These are phyloP conservation scores for Drosophila persimilis DNA, from an alignment of 1,140 invertebrate genomes.

Conservation along the genomic window DNA sequence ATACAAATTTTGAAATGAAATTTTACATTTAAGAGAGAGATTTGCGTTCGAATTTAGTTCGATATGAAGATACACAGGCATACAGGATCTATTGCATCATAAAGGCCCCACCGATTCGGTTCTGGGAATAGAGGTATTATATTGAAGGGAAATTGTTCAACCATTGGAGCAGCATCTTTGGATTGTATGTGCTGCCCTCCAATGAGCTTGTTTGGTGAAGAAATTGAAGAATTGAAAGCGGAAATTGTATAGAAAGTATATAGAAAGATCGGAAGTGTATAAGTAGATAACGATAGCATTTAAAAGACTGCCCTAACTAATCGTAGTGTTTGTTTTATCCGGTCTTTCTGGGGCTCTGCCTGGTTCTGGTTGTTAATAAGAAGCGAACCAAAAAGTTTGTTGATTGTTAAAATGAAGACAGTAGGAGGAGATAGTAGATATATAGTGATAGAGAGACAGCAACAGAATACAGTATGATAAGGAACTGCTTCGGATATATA, in stretches of 20 bases:
- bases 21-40: constrained; percentile 9
- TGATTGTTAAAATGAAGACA: constrained; percentile 41
- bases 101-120: constrained; percentile 31
- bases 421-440: constrained; percentile 51
- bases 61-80: constrained; percentile 3
- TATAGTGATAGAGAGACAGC: constrained; percentile 52
- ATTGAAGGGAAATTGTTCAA: constrained; percentile 55
- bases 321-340: constrained; percentile 28
- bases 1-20: constrained; percentile 1
- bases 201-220: constrained; percentile 13
- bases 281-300: constrained; percentile 83
- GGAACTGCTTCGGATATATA: constrained; percentile 70
- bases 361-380: constrained; percentile 30
- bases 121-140: constrained; percentile 32
- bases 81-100: constrained; percentile 43
- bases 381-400: constrained; percentile 60
- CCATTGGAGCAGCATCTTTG: constrained; percentile 41
- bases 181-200: background rate
- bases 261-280: constrained; percentile 29
- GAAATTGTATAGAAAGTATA: constrained; percentile 30
- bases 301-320: constrained; percentile 67
- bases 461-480: constrained; percentile 76
- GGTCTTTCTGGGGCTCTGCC: constrained; percentile 28
- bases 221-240: too few species aligned
- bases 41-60: constrained; percentile 7